phyloP scores from a whole-genome alignment of 2,113 vertebrate species.

The Glaucomys volans region DNA sequence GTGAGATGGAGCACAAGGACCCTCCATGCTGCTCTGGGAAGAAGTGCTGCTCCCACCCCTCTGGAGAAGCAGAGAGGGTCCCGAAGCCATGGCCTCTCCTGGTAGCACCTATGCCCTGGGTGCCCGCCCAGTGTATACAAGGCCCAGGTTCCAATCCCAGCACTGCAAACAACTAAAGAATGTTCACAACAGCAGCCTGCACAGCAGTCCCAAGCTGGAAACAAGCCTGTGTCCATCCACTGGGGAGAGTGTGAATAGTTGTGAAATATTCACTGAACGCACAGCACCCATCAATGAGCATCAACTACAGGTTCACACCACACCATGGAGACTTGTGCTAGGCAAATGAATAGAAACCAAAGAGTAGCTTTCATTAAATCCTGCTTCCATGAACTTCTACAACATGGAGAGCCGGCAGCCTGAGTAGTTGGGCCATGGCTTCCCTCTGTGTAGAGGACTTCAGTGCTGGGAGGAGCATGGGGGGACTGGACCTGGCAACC shows the following conservation, averaged over 20 bases:
- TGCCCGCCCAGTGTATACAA: too few relatives aligned
- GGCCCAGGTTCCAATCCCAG: background rate
- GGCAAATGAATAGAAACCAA: background rate
- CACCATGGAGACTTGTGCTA: background rate
- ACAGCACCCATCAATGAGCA: background rate
- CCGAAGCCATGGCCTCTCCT: background rate
- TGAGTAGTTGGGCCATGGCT: background rate
- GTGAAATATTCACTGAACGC: fast-evolving
- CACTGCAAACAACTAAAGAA: too few relatives aligned
- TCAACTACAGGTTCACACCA: background rate
- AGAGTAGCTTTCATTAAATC: background rate
- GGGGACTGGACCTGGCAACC: background rate
- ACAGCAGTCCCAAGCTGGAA: background rate
- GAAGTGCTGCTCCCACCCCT: background rate
- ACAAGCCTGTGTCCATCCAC: background rate
- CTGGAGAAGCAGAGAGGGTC: background rate
- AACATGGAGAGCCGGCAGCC: background rate
- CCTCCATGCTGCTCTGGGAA: fast-evolving
- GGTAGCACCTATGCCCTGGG: too few relatives aligned
- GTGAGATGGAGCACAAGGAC: fast-evolving
- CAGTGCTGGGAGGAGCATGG: background rate
- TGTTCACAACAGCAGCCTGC: background rate
- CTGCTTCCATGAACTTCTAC: background rate
- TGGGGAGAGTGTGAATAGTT: fast-evolving
- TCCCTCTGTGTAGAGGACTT: background rate